Base-by-base conservation (phyloP, 2,113 vertebrate species). In the Rhinoptilus africanus region DNA sequence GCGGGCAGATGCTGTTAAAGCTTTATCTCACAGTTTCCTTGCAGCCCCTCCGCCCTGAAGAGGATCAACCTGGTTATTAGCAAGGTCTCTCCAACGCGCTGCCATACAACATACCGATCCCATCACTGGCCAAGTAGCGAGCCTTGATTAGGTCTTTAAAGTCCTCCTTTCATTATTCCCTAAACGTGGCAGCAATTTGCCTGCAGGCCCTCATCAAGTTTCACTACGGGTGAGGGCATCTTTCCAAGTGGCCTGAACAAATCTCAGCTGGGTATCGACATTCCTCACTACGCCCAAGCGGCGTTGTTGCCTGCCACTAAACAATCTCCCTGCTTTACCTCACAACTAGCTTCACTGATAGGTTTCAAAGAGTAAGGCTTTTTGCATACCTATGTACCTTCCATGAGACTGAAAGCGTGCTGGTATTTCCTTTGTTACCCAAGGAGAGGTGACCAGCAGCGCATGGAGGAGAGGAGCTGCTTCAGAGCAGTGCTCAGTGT, bases 371-470 rank as follows among this genome's bases (percentile, higher is more conserved):
- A 67, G 16, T 4, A 69, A 82, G 34, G 14, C 7, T 12, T 80
- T 71, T 22, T 78, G 41, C 6, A 2, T 51, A 53, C 26, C 12
- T 19, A 3, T 0, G 0, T 12, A 19, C 28, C 22, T 50, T 47
- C 34, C 2, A 1, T 28, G 34, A 88, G 56, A 80, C 27, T 11
- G 56, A 71, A 85, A 78, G 64, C 10, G 13, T 28, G 20, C 32
- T 37, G 13, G 5, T 39, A 22, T 2, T 54, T 45, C 47, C 23
- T 37, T 24, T 30, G 7, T 6, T 56, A 60, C 51, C 66, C 43
- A 15, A 59, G 0, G 7, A 68, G 50, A 85, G 32, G 48, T 32
- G 66, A 81, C 57, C 0, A 0, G 34, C 30, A 66, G 34, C 3
- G 23, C 1, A 1, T 13, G 53, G 24, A 85, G 57, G 53, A 81